Evolutionary conservation across 2,888 invertebrate genomes (phyloP), one percentile per base, ranked within the genome.

Genomic region (Luperina nickerlii): DNA sequence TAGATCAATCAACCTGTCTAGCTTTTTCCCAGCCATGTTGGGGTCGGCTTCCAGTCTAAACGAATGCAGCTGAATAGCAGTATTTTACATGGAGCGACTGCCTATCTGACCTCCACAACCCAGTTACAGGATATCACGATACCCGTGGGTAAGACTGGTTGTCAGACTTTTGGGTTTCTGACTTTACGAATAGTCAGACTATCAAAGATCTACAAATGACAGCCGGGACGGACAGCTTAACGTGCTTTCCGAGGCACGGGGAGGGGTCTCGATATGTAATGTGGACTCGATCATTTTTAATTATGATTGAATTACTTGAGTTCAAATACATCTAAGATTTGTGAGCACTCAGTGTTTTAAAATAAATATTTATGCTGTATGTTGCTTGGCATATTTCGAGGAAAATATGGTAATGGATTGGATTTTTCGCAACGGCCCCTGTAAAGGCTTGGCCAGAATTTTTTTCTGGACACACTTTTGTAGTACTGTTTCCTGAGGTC

Each of bases 311-410:
- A 38, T 82, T 63, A 83, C 57, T 77, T 77, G 68, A 81, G 77
- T 83, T 83, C 83, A 65, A n/a, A 83, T 81, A 81, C 69, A 69
- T 69, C 1, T 78, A 2, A n/a, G 24, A 60, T 63, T 66, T 81
- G 73, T 76, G 68, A 62, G 67, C 72, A 82, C 70, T 51, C 38
- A 69, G 86, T 86, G 82, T 82, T 68, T 38, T 57, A 48, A 11
- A 54, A 68, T 51, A 70, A 69, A 62, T 69, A 57, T 13, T 45
- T 57, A 0, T 75, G n/a, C 11, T 15, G 7, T 48, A 71, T 68
- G 71, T 83, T 74, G 76, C 24, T 79, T 83, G 87, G 74, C 79
- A 85, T 86, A 79, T 71, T 69, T 66, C 13, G 20, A 54, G 15
- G 27, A 20, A 48, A 42, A 42, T n/a, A 7, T 18, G 1, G 2